Percentiles rank a stretch among this genome's conserved stretches.
Evolutionary conservation across 2,797 vertebrate species (phyloP).

Genomic region (Bradypodion pumilum): DNA sequence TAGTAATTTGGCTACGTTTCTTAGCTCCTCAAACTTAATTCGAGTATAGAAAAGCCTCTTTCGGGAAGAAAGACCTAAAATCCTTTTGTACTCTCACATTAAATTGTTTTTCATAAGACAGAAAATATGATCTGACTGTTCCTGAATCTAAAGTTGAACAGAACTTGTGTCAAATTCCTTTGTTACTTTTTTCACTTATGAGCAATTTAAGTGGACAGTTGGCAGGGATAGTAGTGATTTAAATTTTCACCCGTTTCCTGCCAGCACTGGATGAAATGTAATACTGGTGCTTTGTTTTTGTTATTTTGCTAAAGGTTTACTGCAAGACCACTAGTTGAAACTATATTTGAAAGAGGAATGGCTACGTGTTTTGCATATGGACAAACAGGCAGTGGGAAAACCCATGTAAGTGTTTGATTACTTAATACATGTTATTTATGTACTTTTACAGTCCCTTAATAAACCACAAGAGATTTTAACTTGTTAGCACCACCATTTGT

Average conservation of each 20-base stretch:
- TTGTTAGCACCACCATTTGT: neutral
- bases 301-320: conserved; percentile 84
- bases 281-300: conserved; percentile 31
- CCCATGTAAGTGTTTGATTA: conserved; percentile 85
- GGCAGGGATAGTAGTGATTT: neutral
- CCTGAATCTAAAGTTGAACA: neutral
- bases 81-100: neutral
- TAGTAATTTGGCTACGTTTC: neutral
- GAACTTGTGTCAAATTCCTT: conserved; percentile 2
- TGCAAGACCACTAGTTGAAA: conserved; percentile 94
- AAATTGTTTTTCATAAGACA: neutral
- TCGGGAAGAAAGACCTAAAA: neutral
- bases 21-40: neutral
- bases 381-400: conserved; percentile 97
- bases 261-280: neutral
- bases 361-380: conserved; percentile 98
- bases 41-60: neutral
- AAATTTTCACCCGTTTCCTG: neutral
- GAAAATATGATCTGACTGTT: conserved; percentile 3
- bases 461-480: neutral
- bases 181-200: neutral
- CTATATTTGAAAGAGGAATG: conserved; percentile 97
- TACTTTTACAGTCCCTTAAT: neutral
- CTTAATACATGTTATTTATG: neutral
- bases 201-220: neutral